phyloP scores from a whole-genome alignment of 1,140 invertebrate species.

The Coboldia fuscipes region DNA sequence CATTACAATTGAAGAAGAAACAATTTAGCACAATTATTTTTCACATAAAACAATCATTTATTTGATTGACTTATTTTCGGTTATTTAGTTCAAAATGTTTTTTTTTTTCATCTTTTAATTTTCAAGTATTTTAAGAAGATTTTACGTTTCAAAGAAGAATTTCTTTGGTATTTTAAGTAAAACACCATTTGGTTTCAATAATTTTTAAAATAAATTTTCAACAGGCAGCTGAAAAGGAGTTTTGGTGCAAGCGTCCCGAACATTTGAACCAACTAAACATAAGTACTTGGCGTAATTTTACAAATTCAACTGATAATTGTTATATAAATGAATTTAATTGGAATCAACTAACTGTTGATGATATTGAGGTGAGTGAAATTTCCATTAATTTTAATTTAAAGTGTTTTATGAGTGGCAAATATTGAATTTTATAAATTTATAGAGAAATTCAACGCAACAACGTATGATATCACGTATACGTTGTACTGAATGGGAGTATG shows the following conservation, averaged over 20 bases:
- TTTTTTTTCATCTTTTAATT: too few relatives aligned
- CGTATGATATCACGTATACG: slow-evolving; percentile 9
- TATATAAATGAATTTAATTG: slow-evolving; percentile 18
- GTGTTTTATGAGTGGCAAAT: slow-evolving; percentile 8
- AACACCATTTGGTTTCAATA: too few relatives aligned
- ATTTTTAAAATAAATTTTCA: slow-evolving; percentile 11
- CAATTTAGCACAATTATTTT: too few relatives aligned
- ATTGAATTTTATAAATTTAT: slow-evolving; percentile 2
- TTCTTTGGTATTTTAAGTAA: too few relatives aligned
- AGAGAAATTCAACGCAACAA: slow-evolving; percentile 1
- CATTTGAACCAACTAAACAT: slow-evolving; percentile 25
- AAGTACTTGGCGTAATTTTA: slow-evolving; percentile 34
- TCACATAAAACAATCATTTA: too few relatives aligned
- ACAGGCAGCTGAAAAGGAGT: slow-evolving; percentile 31
- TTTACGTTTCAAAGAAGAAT: too few relatives aligned
- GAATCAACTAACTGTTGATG: slow-evolving; percentile 7
- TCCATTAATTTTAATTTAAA: background rate
- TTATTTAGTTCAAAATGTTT: too few relatives aligned
- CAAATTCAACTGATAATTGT: slow-evolving; percentile 27
- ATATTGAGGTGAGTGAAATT: background rate
- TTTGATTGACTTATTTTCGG: too few relatives aligned
- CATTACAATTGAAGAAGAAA: too few relatives aligned
- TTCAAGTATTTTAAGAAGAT: too few relatives aligned
- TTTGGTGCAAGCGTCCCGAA: slow-evolving; percentile 35
- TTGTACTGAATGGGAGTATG: slow-evolving; percentile 45